phyloP scores from a whole-genome alignment of 2,113 vertebrate genomes.

The Sander lucioperca region DNA sequence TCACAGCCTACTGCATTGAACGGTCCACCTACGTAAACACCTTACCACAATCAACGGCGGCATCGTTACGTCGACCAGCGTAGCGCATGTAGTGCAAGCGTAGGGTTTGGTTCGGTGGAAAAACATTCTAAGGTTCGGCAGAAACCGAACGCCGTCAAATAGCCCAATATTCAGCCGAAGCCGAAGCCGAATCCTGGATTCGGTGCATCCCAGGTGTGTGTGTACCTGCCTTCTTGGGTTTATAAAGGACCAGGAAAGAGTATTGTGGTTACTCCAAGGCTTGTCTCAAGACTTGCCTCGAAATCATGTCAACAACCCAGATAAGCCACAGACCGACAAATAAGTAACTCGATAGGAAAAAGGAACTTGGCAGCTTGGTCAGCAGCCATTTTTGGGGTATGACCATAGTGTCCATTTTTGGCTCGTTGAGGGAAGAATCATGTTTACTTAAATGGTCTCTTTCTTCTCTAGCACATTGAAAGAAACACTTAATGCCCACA shows the following conservation, averaged over 20 bases:
- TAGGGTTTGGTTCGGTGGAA: no score
- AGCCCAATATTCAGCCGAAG: no score
- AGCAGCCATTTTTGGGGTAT: conserved; percentile 52
- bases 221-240: neutral
- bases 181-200: no score
- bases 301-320: conserved; percentile 51
- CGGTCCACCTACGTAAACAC: no score
- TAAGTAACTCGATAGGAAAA: conserved; percentile 47
- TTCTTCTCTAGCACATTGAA: conserved; percentile 53
- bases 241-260: conserved; percentile 32
- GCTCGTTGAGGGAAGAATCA: conserved; percentile 44
- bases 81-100: no score
- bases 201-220: no score
- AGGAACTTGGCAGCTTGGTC: conserved; percentile 30
- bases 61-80: no score
- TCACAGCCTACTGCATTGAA: no score
- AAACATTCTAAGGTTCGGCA: no score
- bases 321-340: conserved; percentile 51
- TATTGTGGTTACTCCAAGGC: conserved; percentile 46
- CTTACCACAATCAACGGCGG: no score
- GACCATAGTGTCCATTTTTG: conserved; percentile 51
- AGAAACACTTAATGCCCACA: conserved; percentile 70
- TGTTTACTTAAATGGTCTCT: conserved; percentile 45
- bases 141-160: no score
- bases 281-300: conserved; percentile 27